A percentile compares a stretch with the other conserved stretches of the same genome.
Evolutionary conservation across 1,140 invertebrate genomes (phyloP).

Genomic region (Idris sp.): DNA sequence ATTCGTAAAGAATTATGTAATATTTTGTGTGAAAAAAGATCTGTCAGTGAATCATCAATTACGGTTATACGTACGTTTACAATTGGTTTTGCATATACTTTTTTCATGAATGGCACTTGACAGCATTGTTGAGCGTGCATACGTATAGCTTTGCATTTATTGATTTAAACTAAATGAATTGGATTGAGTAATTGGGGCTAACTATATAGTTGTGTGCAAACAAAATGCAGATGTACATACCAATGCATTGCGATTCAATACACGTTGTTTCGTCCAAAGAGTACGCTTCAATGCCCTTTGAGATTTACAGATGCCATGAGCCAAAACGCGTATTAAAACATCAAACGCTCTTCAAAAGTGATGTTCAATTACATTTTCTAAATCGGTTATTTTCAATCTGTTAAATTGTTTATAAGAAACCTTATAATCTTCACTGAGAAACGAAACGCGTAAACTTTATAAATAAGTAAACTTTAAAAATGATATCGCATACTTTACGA

Average conservation of each 20-base stretch:
- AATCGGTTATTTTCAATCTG: too few relatives aligned
- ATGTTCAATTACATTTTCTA: too few relatives aligned
- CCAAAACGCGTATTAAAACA: conserved; percentile 19
- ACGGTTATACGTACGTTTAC: conserved; percentile 46
- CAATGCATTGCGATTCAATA: conserved; percentile 46
- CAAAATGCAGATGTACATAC: conserved; percentile 44
- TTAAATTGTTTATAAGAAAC: too few relatives aligned
- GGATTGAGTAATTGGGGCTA: conserved; percentile 45
- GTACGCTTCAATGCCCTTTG: conserved; percentile 37
- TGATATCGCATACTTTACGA: too few relatives aligned
- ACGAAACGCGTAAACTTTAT: too few relatives aligned
- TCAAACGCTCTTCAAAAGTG: conserved; percentile 4
- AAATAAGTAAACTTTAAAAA: too few relatives aligned
- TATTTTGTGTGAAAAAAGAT: conserved; percentile 33
- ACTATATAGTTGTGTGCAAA: conserved; percentile 41
- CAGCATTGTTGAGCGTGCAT: conserved; percentile 36
- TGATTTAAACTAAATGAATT: conserved; percentile 48
- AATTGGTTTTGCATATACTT: conserved; percentile 43
- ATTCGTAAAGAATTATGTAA: too few relatives aligned
- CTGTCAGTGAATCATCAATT: conserved; percentile 33
- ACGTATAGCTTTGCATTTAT: conserved; percentile 42
- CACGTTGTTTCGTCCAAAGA: conserved; percentile 29
- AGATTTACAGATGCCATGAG: conserved; percentile 24
- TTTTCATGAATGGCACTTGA: conserved; percentile 45
- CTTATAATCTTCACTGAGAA: too few relatives aligned